phyloP scores from a whole-genome alignment of 2,888 invertebrate species.

The Dermolepida albohirtum region DNA sequence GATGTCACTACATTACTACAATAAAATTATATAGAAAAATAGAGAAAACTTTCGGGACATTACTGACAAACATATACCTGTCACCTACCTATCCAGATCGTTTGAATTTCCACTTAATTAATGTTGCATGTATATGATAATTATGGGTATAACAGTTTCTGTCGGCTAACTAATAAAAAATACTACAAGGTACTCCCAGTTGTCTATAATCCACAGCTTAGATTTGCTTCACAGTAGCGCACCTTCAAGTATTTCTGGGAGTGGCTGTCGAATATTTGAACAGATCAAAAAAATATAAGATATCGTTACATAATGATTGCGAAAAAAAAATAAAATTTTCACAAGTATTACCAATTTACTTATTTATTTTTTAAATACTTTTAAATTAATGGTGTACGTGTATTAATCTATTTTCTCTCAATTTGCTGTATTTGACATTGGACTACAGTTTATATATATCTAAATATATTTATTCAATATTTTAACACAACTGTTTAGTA shows the following conservation, averaged over 20 bases:
- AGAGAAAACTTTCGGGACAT: too few relatives aligned
- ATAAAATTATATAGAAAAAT: too few relatives aligned
- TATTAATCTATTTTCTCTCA: slow-evolving; percentile 16
- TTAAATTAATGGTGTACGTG: slow-evolving; percentile 8
- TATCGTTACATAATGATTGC: slow-evolving; percentile 20
- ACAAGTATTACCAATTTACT: slow-evolving; percentile 4
- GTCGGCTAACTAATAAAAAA: slow-evolving; percentile 5
- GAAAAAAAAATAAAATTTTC: slow-evolving; percentile 5
- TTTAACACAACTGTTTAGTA: too few relatives aligned
- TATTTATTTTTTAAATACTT: slow-evolving; percentile 20
- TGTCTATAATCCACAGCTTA: slow-evolving; percentile 8
- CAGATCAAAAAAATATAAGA: slow-evolving; percentile 8
- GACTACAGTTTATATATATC: slow-evolving; percentile 1
- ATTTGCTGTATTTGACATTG: slow-evolving; percentile 21
- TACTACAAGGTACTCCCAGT: slow-evolving; percentile 6
- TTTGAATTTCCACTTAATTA: neutral
- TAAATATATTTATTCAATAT: neutral
- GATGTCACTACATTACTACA: too few relatives aligned
- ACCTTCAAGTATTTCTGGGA: slow-evolving; percentile 18
- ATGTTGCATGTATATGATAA: neutral
- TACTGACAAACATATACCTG: too few relatives aligned
- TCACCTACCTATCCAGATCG: too few relatives aligned
- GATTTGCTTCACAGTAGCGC: slow-evolving; percentile 16
- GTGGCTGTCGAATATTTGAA: slow-evolving; percentile 20
- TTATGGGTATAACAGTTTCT: slow-evolving; percentile 4